Base-by-base conservation (phyloP, 1,140 invertebrate genomes). In the Dendroctonus ponderosae region DNA sequence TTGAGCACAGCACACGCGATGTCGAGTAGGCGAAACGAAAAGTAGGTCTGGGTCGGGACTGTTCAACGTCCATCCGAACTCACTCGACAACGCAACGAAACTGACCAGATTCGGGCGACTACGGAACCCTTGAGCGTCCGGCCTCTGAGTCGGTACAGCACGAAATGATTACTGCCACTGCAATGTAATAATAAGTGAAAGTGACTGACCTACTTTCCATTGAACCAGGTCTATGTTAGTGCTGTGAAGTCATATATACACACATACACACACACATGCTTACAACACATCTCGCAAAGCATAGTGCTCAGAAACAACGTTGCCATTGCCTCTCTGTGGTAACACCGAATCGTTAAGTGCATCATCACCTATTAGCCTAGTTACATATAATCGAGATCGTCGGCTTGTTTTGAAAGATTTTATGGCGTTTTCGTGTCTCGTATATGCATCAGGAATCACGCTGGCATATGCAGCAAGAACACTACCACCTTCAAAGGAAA, bases 181-280 rank as follows among this genome's bases (percentile, higher is more conserved):
- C 82, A 83, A 26, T 85, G 84, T 83, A 85, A 85, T 85, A 69
- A 67, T 56, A 85, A 85, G 84, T 86, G 84, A 85, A 85, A 85
- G 84, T 85, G 84, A 84, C 80, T 84, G 84, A 85, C 84, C 84
- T 79, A 85, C 83, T 85, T 85, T 85, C 82, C 82, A 81, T 81
- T 80, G 80, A 85, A 85, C 82, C 84, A 85, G 83, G 84, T 85
- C 84, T 85, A 85, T 85, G 84, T 85, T 85, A 85, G 37, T 38
- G 37, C 69, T 75, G 76, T 76, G 76, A 74, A 76, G 76, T 77
- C 75, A 78, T 77, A 77, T 72, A 69, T 62, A 72, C 66, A 75
- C 62, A 69, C 70, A 65, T 43, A 64, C 75, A 78, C 77, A 78
- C 73, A 72, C 63, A 70, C 69, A 68, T 62, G 66, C 71, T 70